A percentile compares a stretch with the other conserved stretches of the same genome.
These are phyloP conservation scores for Drosophila setosimentum DNA, from an alignment of 2,888 invertebrate species.

Conservation along the genomic window DNA sequence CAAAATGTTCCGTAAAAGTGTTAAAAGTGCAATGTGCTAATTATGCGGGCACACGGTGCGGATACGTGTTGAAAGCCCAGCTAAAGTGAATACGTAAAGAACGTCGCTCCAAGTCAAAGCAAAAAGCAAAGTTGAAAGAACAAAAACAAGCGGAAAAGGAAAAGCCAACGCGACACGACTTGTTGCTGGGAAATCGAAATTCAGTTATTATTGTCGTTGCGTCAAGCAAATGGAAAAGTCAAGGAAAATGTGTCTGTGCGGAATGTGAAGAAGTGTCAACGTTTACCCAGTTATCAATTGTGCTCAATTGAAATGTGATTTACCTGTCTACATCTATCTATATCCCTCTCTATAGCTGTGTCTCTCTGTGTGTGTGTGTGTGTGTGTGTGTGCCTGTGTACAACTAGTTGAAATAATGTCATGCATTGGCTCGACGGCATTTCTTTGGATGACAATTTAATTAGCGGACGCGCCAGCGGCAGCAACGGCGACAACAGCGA, in stretches of 20 bases:
- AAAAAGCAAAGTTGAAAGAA: not conserved
- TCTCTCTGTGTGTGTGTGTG: not conserved
- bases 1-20: constrained; percentile 25
- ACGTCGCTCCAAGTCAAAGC: constrained; percentile 27
- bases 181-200: constrained; percentile 44
- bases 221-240: constrained; percentile 29
- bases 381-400: constrained; percentile 19
- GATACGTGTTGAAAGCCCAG: constrained; percentile 60
- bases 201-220: constrained; percentile 37
- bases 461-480: constrained; percentile 82
- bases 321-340: constrained; percentile 7
- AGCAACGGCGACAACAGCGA: constrained; percentile 82
- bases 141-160: constrained; percentile 7
- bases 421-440: constrained; percentile 84
- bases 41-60: constrained; percentile 70
- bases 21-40: constrained; percentile 75
- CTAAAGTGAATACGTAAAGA: constrained; percentile 21
- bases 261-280: constrained; percentile 32
- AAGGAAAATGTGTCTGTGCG: constrained; percentile 24
- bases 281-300: constrained; percentile 39
- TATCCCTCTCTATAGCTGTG: not conserved
- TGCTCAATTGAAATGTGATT: constrained; percentile 36
- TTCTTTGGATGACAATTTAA: constrained; percentile 84
- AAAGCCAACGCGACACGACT: constrained; percentile 48
- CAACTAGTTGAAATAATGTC: constrained; percentile 76